Base-by-base conservation (phyloP, 2,797 vertebrate genomes). In the Harpagifer antarcticus region DNA sequence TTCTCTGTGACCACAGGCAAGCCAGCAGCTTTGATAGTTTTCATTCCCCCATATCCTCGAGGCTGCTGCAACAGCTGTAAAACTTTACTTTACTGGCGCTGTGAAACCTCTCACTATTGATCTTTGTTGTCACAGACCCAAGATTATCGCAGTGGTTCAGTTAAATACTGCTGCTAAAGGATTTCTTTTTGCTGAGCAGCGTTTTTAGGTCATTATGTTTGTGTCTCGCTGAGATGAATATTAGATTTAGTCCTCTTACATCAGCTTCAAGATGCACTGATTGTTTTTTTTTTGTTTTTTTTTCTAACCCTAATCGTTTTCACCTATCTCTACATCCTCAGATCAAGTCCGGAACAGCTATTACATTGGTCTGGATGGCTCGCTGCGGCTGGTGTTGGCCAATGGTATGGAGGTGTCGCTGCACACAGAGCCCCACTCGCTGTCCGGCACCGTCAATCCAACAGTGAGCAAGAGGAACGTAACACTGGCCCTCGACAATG, bases 321-420 rank as follows among this genome's bases (percentile, higher is more conserved):
- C 68, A 42, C 33, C 6, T 37, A 37, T 37, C 53, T 79, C 65
- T 60, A 27, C 40, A 16, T 77, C 74, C 64, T 54, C 88, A 99
- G 98, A 99, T 88, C 98, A 99, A 96, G 98, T 99, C 52, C 95
- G 97, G 56, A 99, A 99, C 95, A 99, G 97, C 90, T 99, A 99
- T 89, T 98, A 97, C 92, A 97, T 99, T 0, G 98, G 98, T 0
- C 95, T 98, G 0, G 98, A 99, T 0, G 98, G 98, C 45, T 99
- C 98, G 0, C 94, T 99, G 86, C 92, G 97, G 4, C 93, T 99
- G 66, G 96, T 99, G 79, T 90, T 99, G 8, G 98, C 98, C 79
- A 99, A 99, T 0, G 98, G 98, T n/a, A 99, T 99, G 98, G 98
- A 99, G 86, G 98, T 99, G 85, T 96, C 97, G 0, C 92, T 99